These are phyloP conservation scores for Crypturellus undulatus DNA, from an alignment of 2,113 vertebrate species.

Conservation along the genomic window DNA sequence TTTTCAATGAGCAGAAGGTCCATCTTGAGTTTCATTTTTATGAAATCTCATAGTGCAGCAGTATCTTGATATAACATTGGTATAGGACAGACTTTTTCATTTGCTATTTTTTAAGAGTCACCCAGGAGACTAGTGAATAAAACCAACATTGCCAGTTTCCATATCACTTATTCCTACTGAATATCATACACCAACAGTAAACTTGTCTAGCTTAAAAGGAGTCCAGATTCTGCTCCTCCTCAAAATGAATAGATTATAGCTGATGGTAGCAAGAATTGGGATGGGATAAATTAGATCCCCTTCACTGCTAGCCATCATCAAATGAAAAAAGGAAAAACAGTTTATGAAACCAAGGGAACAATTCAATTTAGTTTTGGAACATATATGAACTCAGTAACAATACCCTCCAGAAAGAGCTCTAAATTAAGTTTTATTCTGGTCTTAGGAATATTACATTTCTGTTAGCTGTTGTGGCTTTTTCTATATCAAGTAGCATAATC, in stretches of 20 bases:
- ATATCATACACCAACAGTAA: background rate
- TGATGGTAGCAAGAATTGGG: background rate
- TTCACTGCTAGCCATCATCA: background rate
- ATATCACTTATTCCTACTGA: background rate
- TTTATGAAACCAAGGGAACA: background rate
- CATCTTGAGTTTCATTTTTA: background rate
- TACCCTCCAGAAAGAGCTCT: background rate
- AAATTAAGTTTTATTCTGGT: constrained; percentile 20
- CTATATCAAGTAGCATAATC: background rate
- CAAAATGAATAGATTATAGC: background rate
- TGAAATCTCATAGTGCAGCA: background rate
- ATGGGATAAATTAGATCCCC: background rate
- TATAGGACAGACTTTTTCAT: background rate
- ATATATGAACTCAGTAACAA: background rate
- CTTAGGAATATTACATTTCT: background rate
- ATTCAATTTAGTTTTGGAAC: background rate
- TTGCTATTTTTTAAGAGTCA: background rate
- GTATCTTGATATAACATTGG: background rate
- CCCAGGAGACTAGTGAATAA: background rate
- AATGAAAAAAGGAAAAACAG: background rate
- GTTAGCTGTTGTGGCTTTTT: background rate
- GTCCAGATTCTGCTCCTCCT: background rate
- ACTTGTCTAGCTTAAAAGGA: background rate
- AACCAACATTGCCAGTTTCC: background rate
- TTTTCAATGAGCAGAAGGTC: background rate